A percentile compares a stretch with the other conserved stretches of the same genome.
Conservation (phyloP, 2,113 vertebrate species). For the Oxygymnocypris stewartii region DNA sequence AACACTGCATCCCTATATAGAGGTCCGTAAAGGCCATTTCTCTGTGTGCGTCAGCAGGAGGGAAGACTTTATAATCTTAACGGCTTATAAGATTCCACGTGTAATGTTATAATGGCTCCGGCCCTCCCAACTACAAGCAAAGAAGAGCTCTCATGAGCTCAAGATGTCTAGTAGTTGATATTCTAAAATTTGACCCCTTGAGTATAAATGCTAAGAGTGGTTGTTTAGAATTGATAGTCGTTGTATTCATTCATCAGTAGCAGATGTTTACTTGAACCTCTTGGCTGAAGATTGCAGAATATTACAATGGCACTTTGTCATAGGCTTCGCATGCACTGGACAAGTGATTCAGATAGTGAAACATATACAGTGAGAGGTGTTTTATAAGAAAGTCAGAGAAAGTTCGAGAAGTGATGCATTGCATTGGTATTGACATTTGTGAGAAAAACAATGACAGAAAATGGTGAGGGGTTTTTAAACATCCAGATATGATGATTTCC, state of each 20-base stretch:
- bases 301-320: conserved; percentile 13
- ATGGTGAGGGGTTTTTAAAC: not conserved
- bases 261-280: not conserved
- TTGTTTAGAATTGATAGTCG: not conserved
- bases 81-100: conserved; percentile 16
- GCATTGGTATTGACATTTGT: not conserved
- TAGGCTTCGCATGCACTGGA: not conserved
- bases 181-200: not conserved
- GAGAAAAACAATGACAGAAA: not conserved
- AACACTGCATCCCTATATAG: conserved; percentile 28
- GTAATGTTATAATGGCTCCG: not conserved
- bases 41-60: conserved; percentile 42
- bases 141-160: not conserved
- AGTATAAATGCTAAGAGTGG: not conserved
- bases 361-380: conserved; percentile 23
- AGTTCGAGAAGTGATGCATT: not conserved
- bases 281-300: not conserved
- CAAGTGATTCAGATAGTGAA: not conserved
- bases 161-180: not conserved
- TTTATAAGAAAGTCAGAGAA: conserved; percentile 5
- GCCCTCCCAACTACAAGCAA: not conserved
- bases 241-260: not conserved
- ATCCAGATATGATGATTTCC: not conserved
- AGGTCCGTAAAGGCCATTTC: conserved; percentile 26
- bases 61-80: conserved; percentile 5